phyloP scores from a whole-genome alignment of 2,113 vertebrate species.

The Gracilinanus agilis region DNA sequence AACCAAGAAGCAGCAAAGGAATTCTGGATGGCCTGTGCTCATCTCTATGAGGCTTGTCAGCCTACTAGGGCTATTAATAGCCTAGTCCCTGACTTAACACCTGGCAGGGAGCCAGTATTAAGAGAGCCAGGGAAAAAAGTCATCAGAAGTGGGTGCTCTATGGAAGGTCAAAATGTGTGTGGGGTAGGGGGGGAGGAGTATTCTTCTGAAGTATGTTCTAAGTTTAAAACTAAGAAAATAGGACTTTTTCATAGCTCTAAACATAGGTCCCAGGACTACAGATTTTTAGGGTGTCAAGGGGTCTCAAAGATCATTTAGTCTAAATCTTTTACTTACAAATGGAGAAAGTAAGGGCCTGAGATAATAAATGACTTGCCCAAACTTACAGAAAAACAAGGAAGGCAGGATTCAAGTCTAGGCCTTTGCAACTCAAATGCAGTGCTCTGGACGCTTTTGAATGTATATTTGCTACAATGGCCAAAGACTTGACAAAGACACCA shows the following conservation, averaged over 20 bases:
- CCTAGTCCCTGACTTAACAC: background rate
- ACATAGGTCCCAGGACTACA: background rate
- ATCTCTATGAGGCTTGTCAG: background rate
- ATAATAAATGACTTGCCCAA: background rate
- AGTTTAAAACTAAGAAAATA: background rate
- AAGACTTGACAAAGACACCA: background rate
- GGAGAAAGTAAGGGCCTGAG: background rate
- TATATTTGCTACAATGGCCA: background rate
- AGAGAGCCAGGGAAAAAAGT: background rate
- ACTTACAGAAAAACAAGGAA: background rate
- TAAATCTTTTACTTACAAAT: background rate
- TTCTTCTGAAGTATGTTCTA: background rate
- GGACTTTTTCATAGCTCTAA: background rate
- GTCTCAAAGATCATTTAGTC: background rate
- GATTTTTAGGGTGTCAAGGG: background rate
- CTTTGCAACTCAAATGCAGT: background rate
- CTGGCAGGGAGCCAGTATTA: background rate
- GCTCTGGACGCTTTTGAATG: background rate
- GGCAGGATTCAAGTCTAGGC: background rate
- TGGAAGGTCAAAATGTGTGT: slow-evolving; percentile 2
- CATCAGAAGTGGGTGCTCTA: background rate
- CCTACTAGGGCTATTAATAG: background rate
- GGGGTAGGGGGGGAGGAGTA: background rate
- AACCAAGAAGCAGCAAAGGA: background rate
- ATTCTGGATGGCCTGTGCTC: slow-evolving; percentile 8